Conservation (phyloP, 2,797 vertebrate genomes). For the Pitangus sulphuratus region DNA sequence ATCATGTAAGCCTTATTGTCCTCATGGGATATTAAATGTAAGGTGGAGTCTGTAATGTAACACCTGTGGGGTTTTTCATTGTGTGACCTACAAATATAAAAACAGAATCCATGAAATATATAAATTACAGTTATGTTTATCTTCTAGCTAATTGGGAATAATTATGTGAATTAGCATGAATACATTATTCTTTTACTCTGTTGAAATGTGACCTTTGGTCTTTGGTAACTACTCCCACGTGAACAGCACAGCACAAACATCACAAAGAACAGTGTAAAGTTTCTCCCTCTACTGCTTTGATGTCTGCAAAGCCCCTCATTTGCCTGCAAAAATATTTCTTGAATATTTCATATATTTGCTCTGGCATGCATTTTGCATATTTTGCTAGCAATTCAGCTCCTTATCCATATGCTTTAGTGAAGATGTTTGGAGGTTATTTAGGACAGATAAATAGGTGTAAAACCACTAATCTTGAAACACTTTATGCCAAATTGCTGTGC, state of each 20-base stretch:
- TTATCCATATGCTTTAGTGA: neutral
- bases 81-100: constrained; percentile 9
- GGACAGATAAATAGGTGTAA: neutral
- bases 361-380: neutral
- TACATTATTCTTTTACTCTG: constrained; percentile 1
- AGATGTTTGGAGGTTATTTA: neutral
- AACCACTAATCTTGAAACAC: neutral
- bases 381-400: neutral
- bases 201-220: constrained; percentile 45
- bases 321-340: neutral
- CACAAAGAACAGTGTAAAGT: neutral
- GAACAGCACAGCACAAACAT: neutral
- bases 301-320: neutral
- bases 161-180: neutral
- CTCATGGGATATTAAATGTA: neutral
- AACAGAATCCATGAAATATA: neutral
- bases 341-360: neutral
- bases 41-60: neutral
- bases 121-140: neutral
- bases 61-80: neutral
- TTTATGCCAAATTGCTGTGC: neutral
- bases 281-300: neutral
- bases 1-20: neutral
- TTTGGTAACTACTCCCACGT: neutral
- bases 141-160: constrained; percentile 29